Base-by-base conservation (phyloP, 2,888 invertebrate genomes). In the Slavum lentiscoides region DNA sequence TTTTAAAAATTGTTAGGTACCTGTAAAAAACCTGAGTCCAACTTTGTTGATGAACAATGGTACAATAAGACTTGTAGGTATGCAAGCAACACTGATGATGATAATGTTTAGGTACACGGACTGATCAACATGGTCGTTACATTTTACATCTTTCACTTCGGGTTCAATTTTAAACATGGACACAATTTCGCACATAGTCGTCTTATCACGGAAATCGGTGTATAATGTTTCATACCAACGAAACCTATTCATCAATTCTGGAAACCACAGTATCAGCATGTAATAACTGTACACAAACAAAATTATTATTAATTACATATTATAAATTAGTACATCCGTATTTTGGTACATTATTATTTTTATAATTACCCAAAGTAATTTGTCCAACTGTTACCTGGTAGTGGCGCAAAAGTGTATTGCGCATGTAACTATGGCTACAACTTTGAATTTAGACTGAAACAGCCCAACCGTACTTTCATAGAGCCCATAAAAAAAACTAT, bases 231-330 rank as follows among this genome's bases (percentile, higher is more conserved):
- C 93, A 86, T 91, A 93, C 84, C 91, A 91, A 85, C 93, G 93
- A 86, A 93, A 93, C 80, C 95, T 91, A 87, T 91, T 91, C 88
- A 95, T 95, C 84, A 95, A 87, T 86, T 95, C 94, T 19, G 95
- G 95, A 87, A 95, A 95, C 95, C 95, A 95, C 86, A 95, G 91
- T 93, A 94, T 95, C 62, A 95, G 88, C 13, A 95, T 95, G 86
- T 95, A 95, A 87, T 95, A 95, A 85, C 95, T 95, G 88, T 19
- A 69, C 19, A 69, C 19, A 30, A 30, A 53, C 19, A 55, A 30
- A 30, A 30, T 30, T 30, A 30, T 30, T 30, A 30, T 30, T 30
- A 30, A 30, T 4, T 30, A 67, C 67, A 67, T 1, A 49, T 43
- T 8, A 49, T 49, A 13, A 11, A 49, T 67, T 21, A 39, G n/a